phyloP scores from a whole-genome alignment of 2,113 vertebrate species.

The Tyrannus savana region DNA sequence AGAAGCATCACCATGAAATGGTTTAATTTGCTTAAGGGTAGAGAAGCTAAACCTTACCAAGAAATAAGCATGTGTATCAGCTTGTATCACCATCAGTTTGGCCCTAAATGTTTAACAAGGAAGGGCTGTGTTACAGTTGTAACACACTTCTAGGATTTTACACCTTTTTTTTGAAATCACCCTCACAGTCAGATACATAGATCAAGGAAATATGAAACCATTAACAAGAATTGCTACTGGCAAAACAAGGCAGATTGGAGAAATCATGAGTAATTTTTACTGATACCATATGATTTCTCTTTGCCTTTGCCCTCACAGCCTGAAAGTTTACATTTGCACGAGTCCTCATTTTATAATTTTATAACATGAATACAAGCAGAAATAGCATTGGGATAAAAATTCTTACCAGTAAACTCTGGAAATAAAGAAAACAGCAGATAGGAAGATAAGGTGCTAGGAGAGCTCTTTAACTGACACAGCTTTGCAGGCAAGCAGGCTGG shows the following conservation, averaged over 20 bases:
- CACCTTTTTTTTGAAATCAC: not conserved
- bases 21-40: not conserved
- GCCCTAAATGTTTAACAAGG: not conserved
- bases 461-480: not conserved
- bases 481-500: not conserved
- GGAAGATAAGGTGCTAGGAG: not conserved
- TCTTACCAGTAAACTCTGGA: not conserved
- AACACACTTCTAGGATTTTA: not conserved
- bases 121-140: not conserved
- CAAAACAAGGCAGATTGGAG: constrained; percentile 39
- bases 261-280: constrained; percentile 22
- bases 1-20: not conserved
- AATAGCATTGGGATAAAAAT: not conserved
- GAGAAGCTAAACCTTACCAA: not conserved
- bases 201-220: constrained; percentile 40
- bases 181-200: not conserved
- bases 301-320: not conserved
- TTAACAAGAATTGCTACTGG: not conserved
- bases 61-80: not conserved
- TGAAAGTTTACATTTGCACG: not conserved
- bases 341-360: not conserved
- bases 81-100: not conserved
- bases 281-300: not conserved
- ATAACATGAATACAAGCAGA: not conserved
- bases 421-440: not conserved